A percentile compares a stretch with the other conserved stretches of the same genome.
These are phyloP conservation scores for Leucoptera coffeella DNA, from an alignment of 2,888 invertebrate genomes.

Conservation along the genomic window DNA sequence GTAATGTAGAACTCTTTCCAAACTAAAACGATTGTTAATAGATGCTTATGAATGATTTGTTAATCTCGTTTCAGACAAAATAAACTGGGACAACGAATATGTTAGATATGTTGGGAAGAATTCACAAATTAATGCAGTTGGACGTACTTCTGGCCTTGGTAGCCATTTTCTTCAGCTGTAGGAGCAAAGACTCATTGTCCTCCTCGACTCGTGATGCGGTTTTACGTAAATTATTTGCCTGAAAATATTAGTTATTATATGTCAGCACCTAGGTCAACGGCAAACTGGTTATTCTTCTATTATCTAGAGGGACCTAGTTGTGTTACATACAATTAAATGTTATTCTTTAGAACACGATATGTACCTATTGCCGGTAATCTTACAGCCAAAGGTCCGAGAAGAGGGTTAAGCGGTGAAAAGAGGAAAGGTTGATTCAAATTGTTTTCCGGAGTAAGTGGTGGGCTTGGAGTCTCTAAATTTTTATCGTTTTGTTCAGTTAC, in stretches of 20 bases:
- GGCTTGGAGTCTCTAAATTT: too few relatives aligned
- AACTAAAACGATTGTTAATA: too few relatives aligned
- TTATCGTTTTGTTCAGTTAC: too few relatives aligned
- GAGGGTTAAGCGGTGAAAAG: slow-evolving; percentile 32
- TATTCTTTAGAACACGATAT: slow-evolving; percentile 13
- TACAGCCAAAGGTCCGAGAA: slow-evolving; percentile 42
- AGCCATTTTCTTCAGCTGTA: slow-evolving; percentile 96
- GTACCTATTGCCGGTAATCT: slow-evolving; percentile 46
- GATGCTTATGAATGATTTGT: too few relatives aligned
- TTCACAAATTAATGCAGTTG: slow-evolving; percentile 23
- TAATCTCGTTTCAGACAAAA: too few relatives aligned
- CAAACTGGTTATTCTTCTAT: not conserved
- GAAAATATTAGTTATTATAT: slow-evolving; percentile 53
- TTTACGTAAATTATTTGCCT: slow-evolving; percentile 83
- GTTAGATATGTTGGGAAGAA: slow-evolving; percentile 5
- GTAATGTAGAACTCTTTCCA: too few relatives aligned
- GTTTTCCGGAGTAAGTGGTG: slow-evolving; percentile 35
- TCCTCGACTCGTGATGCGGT: slow-evolving; percentile 90
- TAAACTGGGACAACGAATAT: too few relatives aligned
- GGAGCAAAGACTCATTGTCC: slow-evolving; percentile 92
- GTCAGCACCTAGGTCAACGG: too few relatives aligned
- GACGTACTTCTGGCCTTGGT: slow-evolving; percentile 75
- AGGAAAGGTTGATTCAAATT: too few relatives aligned
- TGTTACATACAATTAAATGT: slow-evolving; percentile 14
- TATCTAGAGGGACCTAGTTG: not conserved